Evolutionary conservation across 2,888 invertebrate genomes (phyloP).

Genomic region (Notodonta dromedarius): DNA sequence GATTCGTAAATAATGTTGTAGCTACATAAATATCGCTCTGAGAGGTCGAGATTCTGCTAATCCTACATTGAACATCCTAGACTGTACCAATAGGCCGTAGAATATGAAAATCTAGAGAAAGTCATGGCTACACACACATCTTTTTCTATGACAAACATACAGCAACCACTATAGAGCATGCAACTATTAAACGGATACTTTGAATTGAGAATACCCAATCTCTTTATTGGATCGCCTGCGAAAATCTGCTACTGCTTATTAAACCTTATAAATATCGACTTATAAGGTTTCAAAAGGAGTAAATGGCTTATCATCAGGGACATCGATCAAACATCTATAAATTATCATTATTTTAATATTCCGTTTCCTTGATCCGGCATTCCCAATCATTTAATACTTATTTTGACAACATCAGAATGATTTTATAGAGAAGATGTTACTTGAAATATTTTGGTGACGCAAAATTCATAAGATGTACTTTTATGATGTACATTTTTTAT

Average conservation of each 20-base stretch:
- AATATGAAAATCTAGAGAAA: conserved; percentile 56
- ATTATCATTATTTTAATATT: too few relatives aligned
- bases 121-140: conserved; percentile 71
- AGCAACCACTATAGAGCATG: conserved; percentile 70
- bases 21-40: conserved; percentile 35
- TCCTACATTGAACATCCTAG: conserved; percentile 46
- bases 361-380: conserved; percentile 9
- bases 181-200: conserved; percentile 55
- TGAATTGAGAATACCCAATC: conserved; percentile 27
- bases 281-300: too few relatives aligned
- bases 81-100: conserved; percentile 60
- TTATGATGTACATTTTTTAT: conserved; percentile 13
- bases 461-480: conserved; percentile 58
- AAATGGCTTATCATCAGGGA: too few relatives aligned
- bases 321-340: too few relatives aligned
- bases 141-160: conserved; percentile 67
- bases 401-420: conserved; percentile 14
- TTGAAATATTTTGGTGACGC: conserved; percentile 12
- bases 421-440: conserved; percentile 10
- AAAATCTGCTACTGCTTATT: not conserved
- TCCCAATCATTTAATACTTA: conserved; percentile 10
- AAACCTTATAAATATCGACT: too few relatives aligned
- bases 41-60: conserved; percentile 34
- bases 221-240: not conserved
- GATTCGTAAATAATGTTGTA: conserved; percentile 32